Conservation (phyloP, 2,888 invertebrate genomes). For the Drosophila bunnanda region DNA sequence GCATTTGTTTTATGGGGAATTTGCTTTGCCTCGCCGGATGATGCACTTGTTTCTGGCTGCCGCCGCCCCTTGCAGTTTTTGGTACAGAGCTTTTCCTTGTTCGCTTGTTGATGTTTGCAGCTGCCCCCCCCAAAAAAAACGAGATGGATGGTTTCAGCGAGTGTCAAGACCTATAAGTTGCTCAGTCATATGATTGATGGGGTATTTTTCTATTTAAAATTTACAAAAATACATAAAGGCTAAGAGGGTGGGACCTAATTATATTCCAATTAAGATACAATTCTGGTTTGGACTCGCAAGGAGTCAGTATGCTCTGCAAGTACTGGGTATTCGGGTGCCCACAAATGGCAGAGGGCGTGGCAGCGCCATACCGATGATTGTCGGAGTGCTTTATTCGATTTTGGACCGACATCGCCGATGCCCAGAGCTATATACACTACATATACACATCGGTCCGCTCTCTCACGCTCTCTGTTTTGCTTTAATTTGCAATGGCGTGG, state of each 20-base stretch:
- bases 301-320: neutral
- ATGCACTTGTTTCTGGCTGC: slow-evolving; percentile 43
- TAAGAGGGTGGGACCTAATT: neutral
- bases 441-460: slow-evolving; percentile 1
- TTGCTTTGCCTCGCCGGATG: slow-evolving; percentile 45
- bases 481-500: slow-evolving; percentile 57
- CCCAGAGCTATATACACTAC: neutral
- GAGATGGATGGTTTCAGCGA: neutral
- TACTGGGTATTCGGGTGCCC: slow-evolving; percentile 4
- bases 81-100: slow-evolving; percentile 20
- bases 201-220: neutral
- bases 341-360: slow-evolving; percentile 47
- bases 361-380: slow-evolving; percentile 37
- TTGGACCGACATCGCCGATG: slow-evolving; percentile 11
- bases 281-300: neutral
- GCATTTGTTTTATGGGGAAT: slow-evolving; percentile 49
- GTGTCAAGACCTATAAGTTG: neutral
- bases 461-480: slow-evolving; percentile 34
- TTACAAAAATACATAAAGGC: neutral
- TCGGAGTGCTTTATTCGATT: slow-evolving; percentile 54
- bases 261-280: neutral
- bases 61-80: slow-evolving; percentile 17
- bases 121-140: slow-evolving; percentile 19
- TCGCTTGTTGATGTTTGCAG: slow-evolving; percentile 43
- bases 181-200: neutral